A percentile compares a stretch with the other conserved stretches of the same genome.
phyloP scores from a whole-genome alignment of 2,888 invertebrate genomes.

The Schizaphis graminum region DNA sequence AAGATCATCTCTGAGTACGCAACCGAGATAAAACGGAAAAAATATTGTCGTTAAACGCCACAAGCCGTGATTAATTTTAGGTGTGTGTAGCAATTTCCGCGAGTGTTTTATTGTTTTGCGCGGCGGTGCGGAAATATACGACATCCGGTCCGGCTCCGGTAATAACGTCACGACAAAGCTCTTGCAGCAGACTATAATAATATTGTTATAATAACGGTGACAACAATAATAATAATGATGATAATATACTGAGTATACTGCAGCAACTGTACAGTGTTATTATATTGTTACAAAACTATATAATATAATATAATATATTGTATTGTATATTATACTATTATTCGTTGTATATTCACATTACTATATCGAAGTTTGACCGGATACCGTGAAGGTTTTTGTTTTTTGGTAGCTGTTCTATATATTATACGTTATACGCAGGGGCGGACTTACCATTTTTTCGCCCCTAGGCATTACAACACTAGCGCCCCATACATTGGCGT shows the following conservation, averaged over 20 bases:
- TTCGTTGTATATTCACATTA: not conserved
- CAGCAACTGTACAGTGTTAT: not conserved
- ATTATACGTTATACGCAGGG: no score
- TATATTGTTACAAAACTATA: slow-evolving; percentile 1
- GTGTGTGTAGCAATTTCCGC: not conserved
- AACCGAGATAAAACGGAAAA: not conserved
- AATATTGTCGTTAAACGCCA: not conserved
- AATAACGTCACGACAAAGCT: not conserved
- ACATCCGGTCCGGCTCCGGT: not conserved
- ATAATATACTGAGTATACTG: not conserved
- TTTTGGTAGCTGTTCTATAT: not conserved
- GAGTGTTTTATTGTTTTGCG: not conserved
- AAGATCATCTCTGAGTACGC: not conserved
- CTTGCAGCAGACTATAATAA: not conserved
- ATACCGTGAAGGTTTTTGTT: not conserved
- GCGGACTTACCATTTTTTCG: no score
- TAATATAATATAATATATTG: not conserved
- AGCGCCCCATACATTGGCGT: no score
- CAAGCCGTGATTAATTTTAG: not conserved
- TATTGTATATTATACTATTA: not conserved
- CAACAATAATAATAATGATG: not conserved
- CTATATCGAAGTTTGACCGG: not conserved
- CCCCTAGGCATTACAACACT: no score
- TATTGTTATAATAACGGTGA: not conserved
- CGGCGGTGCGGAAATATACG: not conserved